Evolutionary conservation across 2,888 invertebrate genomes (phyloP).

Genomic region (Drosophila vallismaia): DNA sequence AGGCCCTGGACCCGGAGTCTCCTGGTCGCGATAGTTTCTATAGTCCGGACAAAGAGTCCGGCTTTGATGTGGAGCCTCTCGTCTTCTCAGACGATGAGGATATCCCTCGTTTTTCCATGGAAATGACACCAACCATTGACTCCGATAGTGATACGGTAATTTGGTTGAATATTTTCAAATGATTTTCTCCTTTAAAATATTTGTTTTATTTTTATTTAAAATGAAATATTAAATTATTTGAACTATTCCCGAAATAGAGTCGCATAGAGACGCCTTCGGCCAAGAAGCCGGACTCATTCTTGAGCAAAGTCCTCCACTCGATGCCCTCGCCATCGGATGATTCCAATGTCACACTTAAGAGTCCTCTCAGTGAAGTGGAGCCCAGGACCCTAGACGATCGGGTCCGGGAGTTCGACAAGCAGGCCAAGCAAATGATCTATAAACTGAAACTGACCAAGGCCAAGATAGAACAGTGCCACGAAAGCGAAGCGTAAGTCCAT

Average conservation of each 20-base stretch:
- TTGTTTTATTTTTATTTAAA: background rate
- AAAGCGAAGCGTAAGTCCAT: constrained; percentile 78
- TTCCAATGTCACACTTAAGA: constrained; percentile 72
- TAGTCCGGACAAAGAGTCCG: constrained; percentile 86
- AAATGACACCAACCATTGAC: constrained; percentile 83
- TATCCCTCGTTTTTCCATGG: constrained; percentile 84
- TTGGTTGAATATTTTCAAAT: constrained; percentile 16
- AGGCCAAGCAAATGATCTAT: constrained; percentile 83
- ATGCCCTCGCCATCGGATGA: constrained; percentile 78
- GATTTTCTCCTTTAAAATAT: background rate
- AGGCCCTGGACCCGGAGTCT: constrained; percentile 78
- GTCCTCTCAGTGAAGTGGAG: constrained; percentile 60
- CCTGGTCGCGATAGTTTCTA: constrained; percentile 86
- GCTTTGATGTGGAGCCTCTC: constrained; percentile 85
- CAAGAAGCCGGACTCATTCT: constrained; percentile 80
- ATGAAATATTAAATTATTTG: background rate
- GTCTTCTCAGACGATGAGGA: constrained; percentile 87
- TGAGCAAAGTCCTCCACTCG: constrained; percentile 75
- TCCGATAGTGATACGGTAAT: constrained; percentile 84
- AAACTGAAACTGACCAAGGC: constrained; percentile 81
- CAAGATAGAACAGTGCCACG: constrained; percentile 80
- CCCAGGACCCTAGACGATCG: constrained; percentile 79
- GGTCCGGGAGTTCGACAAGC: constrained; percentile 82
- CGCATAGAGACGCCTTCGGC: constrained; percentile 83
- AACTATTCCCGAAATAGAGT: constrained; percentile 66